Evolutionary conservation across 2,888 invertebrate genomes (phyloP), one percentile per base, ranked within the genome.

Genomic region (Lepidonotus clava): DNA sequence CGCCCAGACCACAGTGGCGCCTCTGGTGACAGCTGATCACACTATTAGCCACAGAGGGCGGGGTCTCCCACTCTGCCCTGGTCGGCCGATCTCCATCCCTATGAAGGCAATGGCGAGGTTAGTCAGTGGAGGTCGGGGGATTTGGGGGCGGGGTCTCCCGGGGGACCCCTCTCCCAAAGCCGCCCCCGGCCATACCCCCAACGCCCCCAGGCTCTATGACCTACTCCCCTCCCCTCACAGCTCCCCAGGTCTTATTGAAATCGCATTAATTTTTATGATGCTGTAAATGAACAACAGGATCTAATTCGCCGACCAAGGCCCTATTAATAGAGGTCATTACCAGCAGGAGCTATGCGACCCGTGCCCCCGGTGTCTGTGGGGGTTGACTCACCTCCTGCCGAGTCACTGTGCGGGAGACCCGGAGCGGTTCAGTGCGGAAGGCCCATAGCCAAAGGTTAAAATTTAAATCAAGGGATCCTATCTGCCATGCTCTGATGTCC

Each of bases 201-300:
- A n/a, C 46, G n/a, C 51, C 46, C 80, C 32, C 51, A 38, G 11
- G 41, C 34, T 8, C 34, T n/a, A 21, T 53, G 41, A 40, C 53
- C 84, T 41, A 28, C 36, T 41, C 38, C 38, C 83, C n/a, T n/a
- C 34, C 38, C 71, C 66, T 8, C 36, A 67, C 85, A 71, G 41
- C 40, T 28, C 67, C 21, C 21, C 34, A 46, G 32, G 36, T 71
- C 76, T 80, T 80, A 86, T 77, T 86, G 80, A 86, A 86, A 80
- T 80, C 86, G 53, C 86, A 86, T 86, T 86, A 86, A 86, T 86
- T 77, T 86, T 86, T 86, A 86, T 86, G 86, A 86, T 80, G 61
- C 66, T 76, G 80, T 51, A 86, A 76, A 80, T 86, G 86, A 86
- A 80, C 86, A 86, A 38, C 38, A 38, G 46, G 51, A 80, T 61